Base-by-base conservation (phyloP, 2,888 invertebrate genomes). In the Hydrotaea cyrtoneurina region DNA sequence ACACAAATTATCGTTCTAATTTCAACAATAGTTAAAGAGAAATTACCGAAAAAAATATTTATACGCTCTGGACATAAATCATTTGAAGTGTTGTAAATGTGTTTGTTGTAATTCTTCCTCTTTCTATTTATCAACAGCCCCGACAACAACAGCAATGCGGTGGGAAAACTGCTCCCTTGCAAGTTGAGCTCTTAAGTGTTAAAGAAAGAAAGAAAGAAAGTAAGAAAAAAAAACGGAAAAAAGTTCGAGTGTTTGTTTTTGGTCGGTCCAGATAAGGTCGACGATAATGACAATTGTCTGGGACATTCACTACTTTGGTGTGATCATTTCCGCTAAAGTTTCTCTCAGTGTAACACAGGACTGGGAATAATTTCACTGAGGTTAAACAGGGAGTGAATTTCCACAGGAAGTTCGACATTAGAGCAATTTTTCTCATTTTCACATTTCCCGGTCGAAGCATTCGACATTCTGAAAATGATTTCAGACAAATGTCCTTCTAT, bases 21-120 rank as follows among this genome's bases (percentile, higher is more conserved):
- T 46, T 46, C 8, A 46, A 69, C 69, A 69, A 69, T 69, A 69
- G 43, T 69, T 69, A 69, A 69, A 69, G 69, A 69, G 69, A 69
- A 69, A 69, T 69, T 69, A 66, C 66, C 66, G 66, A 31, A 62
- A 31, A 62, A 66, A 36, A 2, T 11, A 3, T 39, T 10, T 3
- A 53, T 17, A 62, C 31, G 17, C 15, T 31, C 7, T 62, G 62
- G 62, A 46, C 69, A 69, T 69, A 69, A 69, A 69, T 69, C 69
- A 69, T 69, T 46, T 69, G 23, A 69, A 43, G 43, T 69, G 69
- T 69, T 69, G 69, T 69, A 69, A 69, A 69, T 69, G 69, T 69
- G 69, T 69, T 46, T 31, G 31, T 7, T 31, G 31, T 31, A 31
- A 7, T 31, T 31, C 3, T 31, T 31, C 2, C 7, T 31, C 3